phyloP scores from a whole-genome alignment of 2,113 vertebrate species.

The Suncus etruscus region DNA sequence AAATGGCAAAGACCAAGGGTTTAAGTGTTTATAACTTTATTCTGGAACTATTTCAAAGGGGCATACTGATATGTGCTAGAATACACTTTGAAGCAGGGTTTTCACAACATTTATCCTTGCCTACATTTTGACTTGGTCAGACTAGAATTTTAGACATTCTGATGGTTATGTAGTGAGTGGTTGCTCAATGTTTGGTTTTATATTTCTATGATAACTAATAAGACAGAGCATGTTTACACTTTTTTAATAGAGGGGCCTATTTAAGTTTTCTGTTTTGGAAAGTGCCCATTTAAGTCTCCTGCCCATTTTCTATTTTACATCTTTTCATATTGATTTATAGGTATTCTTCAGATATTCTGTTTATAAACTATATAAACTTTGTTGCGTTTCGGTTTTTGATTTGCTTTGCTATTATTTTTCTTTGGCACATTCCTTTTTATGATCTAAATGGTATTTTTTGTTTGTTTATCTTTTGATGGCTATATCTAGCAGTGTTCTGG shows the following conservation, averaged over 20 bases:
- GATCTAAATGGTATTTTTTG: slow-evolving; percentile 32
- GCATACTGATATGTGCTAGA: rapidly evolving
- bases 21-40: neutral
- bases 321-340: slow-evolving; percentile 38
- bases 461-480: too few species aligned
- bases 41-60: neutral
- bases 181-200: neutral
- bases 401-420: slow-evolving; percentile 4
- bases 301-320: neutral
- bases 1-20: neutral
- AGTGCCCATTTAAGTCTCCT: neutral
- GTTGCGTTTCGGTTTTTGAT: neutral
- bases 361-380: neutral
- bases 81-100: too few species aligned
- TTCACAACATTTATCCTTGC: neutral
- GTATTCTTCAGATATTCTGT: neutral
- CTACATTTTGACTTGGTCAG: neutral
- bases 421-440: slow-evolving; percentile 1
- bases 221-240: neutral
- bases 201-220: slow-evolving; percentile 28
- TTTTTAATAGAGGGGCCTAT: neutral
- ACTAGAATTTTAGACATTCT: neutral
- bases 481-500: too few species aligned
- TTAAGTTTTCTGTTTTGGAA: neutral
- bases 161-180: neutral